Conservation (phyloP, 2,888 invertebrate species). For the Agonopterix arenella region DNA sequence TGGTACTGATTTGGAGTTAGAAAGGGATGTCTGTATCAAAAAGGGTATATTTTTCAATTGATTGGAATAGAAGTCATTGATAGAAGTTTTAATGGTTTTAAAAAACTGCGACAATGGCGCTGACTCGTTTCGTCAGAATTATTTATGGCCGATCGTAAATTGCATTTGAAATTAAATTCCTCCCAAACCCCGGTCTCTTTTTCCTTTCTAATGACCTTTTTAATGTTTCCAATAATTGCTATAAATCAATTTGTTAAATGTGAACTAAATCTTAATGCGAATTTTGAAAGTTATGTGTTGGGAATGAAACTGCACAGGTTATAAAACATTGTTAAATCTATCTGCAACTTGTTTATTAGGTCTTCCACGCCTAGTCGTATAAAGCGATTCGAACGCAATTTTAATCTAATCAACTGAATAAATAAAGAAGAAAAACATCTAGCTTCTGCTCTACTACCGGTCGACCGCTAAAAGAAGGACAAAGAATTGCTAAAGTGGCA, state of each 20-base stretch:
- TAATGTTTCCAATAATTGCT: constrained; percentile 55
- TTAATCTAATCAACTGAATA: too few species aligned
- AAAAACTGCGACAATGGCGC: constrained; percentile 69
- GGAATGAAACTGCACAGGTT: too few species aligned
- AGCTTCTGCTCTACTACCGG: too few species aligned
- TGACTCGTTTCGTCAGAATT: constrained; percentile 52
- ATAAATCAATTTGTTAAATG: constrained; percentile 53
- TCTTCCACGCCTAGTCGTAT: too few species aligned
- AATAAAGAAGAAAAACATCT: too few species aligned
- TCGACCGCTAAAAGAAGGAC: too few species aligned
- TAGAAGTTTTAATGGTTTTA: constrained; percentile 70
- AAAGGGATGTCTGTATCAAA: constrained; percentile 38
- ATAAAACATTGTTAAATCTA: too few species aligned
- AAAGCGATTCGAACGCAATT: too few species aligned
- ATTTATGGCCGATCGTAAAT: constrained; percentile 72
- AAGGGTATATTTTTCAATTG: constrained; percentile 33
- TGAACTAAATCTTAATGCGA: constrained; percentile 16
- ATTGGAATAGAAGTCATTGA: constrained; percentile 61
- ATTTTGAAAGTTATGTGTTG: too few species aligned
- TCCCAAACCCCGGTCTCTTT: constrained; percentile 54
- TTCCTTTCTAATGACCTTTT: constrained; percentile 47
- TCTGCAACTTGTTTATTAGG: too few species aligned
- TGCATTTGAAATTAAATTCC: constrained; percentile 66
- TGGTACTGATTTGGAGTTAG: constrained; percentile 21
- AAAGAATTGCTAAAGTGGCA: too few species aligned